Evolutionary conservation across 2,888 invertebrate genomes (phyloP).

Genomic region (Tetragnatha montana): DNA sequence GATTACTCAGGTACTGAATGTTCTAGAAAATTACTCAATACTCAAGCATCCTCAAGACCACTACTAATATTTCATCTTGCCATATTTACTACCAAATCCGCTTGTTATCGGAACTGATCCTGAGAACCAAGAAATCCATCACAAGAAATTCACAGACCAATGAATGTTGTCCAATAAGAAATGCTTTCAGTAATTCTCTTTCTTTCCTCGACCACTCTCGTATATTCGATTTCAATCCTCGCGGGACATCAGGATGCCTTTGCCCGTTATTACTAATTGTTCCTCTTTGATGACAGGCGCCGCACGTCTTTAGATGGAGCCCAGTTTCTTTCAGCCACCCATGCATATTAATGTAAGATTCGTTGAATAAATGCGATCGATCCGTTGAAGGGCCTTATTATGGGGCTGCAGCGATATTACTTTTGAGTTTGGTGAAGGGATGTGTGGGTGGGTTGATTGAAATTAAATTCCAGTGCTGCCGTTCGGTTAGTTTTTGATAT

Average conservation of each 20-base stretch:
- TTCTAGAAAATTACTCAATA: too few relatives aligned
- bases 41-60: too few relatives aligned
- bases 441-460: neutral
- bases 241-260: neutral
- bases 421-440: neutral
- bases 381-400: neutral
- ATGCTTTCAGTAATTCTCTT: too few relatives aligned
- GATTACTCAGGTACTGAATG: too few relatives aligned
- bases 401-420: neutral
- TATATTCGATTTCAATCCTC: neutral
- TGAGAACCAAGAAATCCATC: too few relatives aligned
- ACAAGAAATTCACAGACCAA: too few relatives aligned
- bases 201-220: neutral
- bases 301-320: neutral
- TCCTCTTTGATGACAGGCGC: conserved; percentile 15
- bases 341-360: neutral
- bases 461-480: neutral
- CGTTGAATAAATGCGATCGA: neutral
- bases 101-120: too few relatives aligned
- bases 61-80: too few relatives aligned
- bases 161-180: too few relatives aligned
- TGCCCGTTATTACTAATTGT: neutral
- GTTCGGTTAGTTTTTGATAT: neutral
- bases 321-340: neutral
- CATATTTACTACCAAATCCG: too few relatives aligned